Evolutionary conservation across 1,140 invertebrate species (phyloP), one percentile per base, ranked within the genome.

Genomic region (Zaprionus capensis): DNA sequence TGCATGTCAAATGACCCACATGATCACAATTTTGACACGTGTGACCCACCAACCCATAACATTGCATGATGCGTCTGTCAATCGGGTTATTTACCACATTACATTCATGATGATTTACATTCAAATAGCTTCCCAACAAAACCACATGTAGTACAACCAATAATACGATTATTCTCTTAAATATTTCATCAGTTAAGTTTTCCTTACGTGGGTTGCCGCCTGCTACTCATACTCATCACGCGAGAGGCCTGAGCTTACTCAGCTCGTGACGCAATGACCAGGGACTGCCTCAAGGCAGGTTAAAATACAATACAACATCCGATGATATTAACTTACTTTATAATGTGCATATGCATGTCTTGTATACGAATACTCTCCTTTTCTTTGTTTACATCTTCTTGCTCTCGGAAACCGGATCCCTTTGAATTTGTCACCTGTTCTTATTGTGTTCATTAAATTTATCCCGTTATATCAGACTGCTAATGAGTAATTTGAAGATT

Each of bases 1-100:
- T 88, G 84, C 84, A 88, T 88, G 75, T 76, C 57, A 81, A 88
- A 88, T 88, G 57, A 88, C 84, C 84, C 84, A 88, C 84, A 88
- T 87, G 66, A 66, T 65, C 51, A 4, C 7, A 49, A 26, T 36
- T 68, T 64, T 44, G 67, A 75, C 58, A 44, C 73, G 73, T 71
- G 67, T 67, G 41, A 17, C 36, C 14, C 36, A 46, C 36, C 44
- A 44, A 65, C 28, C 56, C 9, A 22, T n/a, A 4, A 41, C 81
- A 86, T 12, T 12, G 34, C 11, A 31, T 31, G 28, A 36, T 36
- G 7, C 41, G 44, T 79, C 66, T 78, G 81, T 76, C 83, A 87
- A 78, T 71, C 67, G 51, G 2, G 22, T 28, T 28, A 73, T 57
- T 38, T 53, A 53, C 28, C 28, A 31, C 44, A 74, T 75, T 67